Evolutionary conservation across 1,140 invertebrate genomes (phyloP), one percentile per base, ranked within the genome.

Genomic region (Gerris buenoi): DNA sequence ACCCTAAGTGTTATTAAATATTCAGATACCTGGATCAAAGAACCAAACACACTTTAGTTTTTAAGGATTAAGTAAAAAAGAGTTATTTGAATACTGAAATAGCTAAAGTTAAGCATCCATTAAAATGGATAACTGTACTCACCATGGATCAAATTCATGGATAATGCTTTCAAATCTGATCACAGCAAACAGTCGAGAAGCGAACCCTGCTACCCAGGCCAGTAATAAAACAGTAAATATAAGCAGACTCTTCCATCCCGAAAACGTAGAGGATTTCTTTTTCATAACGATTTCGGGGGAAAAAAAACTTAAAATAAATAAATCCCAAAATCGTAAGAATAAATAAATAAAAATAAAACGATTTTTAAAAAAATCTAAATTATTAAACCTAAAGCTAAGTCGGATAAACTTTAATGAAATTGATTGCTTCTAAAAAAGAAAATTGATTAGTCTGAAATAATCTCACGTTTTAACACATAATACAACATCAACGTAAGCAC

Each of bases 61-160:
- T n/a, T n/a, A n/a, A n/a, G n/a, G n/a, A n/a, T n/a, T n/a, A n/a
- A n/a, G n/a, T n/a, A n/a, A n/a, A n/a, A n/a, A 13, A 56, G 46
- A n/a, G n/a, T 10, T 18, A 18, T 13, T 46, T 29, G 23, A 64
- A 64, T 64, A 56, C 14, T 64, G 23, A 64, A 29, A 56, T 57
- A 64, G 14, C 23, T 27, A 64, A 14, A 22, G 10, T 62, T 23
- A n/a, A 62, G n/a, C 25, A 63, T 33, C 67, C 15, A 23, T n/a
- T n/a, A n/a, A n/a, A n/a, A n/a, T n/a, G n/a, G n/a, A n/a, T n/a
- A n/a, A n/a, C n/a, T n/a, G 23, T 56, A 77, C 87, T 84, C 83
- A 97, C 95, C 96, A 99, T 77, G 97, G 97, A 83, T 99, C 97
- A 77, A 99, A 99, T 80, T 99, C 97, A 79, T 99, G 97, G 77